Percentiles rank a stretch among this genome's conserved stretches.
Evolutionary conservation across 2,888 invertebrate genomes (phyloP).

Genomic region (Hedychridium roseum): DNA sequence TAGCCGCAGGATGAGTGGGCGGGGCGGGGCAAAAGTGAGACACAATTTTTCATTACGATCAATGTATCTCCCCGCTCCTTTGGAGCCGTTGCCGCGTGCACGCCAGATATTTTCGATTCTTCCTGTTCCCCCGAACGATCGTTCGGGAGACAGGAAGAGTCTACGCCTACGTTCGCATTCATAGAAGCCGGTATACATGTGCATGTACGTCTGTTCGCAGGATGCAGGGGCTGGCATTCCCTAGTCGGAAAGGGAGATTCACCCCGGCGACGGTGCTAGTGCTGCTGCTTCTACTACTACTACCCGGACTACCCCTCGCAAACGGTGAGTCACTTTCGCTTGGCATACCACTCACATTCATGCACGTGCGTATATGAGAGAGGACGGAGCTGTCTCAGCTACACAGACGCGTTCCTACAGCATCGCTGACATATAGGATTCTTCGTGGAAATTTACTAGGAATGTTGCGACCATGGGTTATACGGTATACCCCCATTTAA

Average conservation of each 20-base stretch:
- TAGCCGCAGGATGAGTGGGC: too few relatives aligned
- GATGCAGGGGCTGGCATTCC: conserved; percentile 52
- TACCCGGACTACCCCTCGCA: conserved; percentile 47
- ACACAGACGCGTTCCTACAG: too few relatives aligned
- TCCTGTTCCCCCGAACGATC: conserved; percentile 1
- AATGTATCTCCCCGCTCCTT: neutral
- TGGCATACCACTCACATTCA: neutral
- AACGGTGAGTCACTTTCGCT: conserved; percentile 56
- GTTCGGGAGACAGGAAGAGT: too few relatives aligned
- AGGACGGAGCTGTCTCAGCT: too few relatives aligned
- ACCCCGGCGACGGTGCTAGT: conserved; percentile 46
- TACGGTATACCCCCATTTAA: too few relatives aligned
- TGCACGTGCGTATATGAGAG: neutral
- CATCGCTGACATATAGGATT: too few relatives aligned
- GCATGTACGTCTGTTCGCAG: conserved; percentile 42
- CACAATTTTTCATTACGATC: conserved; percentile 4
- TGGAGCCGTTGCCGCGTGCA: neutral
- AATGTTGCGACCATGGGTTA: too few relatives aligned
- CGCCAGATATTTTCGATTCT: conserved; percentile 4
- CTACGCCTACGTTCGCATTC: too few relatives aligned
- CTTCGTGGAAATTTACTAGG: too few relatives aligned
- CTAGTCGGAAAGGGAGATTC: conserved; percentile 51
- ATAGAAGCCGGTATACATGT: too few relatives aligned
- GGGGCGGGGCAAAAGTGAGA: neutral
- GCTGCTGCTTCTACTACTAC: conserved; percentile 46